Conservation (phyloP, 2,797 vertebrate genomes). For the Gymnoscopelus microlampas region DNA sequence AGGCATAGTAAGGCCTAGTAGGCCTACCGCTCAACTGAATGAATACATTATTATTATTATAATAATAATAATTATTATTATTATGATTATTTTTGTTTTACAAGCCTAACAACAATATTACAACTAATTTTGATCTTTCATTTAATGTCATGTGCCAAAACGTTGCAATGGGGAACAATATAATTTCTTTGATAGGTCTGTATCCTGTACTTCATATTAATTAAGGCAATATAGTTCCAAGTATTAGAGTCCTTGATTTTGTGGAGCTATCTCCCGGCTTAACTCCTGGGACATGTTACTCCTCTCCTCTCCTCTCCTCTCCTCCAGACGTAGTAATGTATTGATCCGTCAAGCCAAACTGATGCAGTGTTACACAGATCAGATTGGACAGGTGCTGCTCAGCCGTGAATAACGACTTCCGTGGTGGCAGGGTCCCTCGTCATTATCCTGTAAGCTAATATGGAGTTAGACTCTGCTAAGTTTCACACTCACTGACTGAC, state of each 20-base stretch:
- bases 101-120: background rate
- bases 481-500: background rate
- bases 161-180: too few species aligned
- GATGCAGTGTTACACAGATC: slow-evolving; percentile 79
- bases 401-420: slow-evolving; percentile 86
- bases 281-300: background rate
- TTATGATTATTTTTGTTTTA: background rate
- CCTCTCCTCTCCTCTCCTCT: background rate
- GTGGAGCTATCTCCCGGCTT: background rate
- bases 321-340: too few species aligned
- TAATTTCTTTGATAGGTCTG: too few species aligned
- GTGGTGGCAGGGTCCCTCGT: slow-evolving; percentile 71
- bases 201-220: too few species aligned
- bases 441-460: slow-evolving; percentile 83
- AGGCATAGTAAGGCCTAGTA: background rate
- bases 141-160: too few species aligned
- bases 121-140: too few species aligned
- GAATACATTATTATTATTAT: background rate
- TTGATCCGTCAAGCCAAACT: slow-evolving; percentile 79
- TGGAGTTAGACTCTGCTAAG: slow-evolving; percentile 60
- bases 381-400: slow-evolving; percentile 84
- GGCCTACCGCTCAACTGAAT: background rate
- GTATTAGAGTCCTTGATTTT: too few species aligned
- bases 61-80: background rate
- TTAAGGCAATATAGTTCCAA: too few species aligned